Evolutionary conservation across 2,888 invertebrate species (phyloP), one percentile per base, ranked within the genome.

Genomic region (Hanleya hanleyi): DNA sequence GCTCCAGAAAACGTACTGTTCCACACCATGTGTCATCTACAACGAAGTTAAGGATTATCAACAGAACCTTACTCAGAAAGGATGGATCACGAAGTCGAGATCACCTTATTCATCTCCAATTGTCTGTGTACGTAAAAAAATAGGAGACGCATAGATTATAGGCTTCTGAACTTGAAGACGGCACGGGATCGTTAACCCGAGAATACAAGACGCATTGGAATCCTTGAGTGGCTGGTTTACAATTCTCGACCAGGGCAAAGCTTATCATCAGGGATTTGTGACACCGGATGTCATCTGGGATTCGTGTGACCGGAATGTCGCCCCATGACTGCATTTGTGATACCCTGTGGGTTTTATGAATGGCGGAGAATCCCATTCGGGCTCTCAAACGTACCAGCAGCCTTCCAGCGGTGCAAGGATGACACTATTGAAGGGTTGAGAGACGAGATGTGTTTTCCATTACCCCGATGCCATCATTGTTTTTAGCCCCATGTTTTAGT

Each of bases 31-130:
- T 38, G 75, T 77, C 9, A 50, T 78, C 3, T 75, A 72, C 67
- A n/a, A 75, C 29, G 80, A 81, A 47, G 80, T 80, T 1, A 81
- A 80, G 49, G 74, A 75, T 50, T 81, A 78, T 35, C 29, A 80
- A n/a, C 36, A 37, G 5, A 73, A 77, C 33, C 47, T 78, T 9
- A 18, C 77, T 9, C 33, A n/a, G 15, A 71, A 71, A 33, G 74
- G 74, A 1, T 81, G 67, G 67, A 76, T 79, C 4, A 69, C 38
- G 5, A 70, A 62, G 41, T 74, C 71, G 12, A 36, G 32, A 18
- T 71, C 70, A n/a, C n/a, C n/a, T n/a, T n/a, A n/a, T n/a, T n/a
- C n/a, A n/a, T n/a, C n/a, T n/a, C n/a, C n/a, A n/a, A n/a, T n/a
- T n/a, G n/a, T n/a, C n/a, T n/a, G n/a, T n/a, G n/a, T n/a, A n/a